phyloP scores from a whole-genome alignment of 2,797 vertebrate genomes.

The Labeo calbasu region DNA sequence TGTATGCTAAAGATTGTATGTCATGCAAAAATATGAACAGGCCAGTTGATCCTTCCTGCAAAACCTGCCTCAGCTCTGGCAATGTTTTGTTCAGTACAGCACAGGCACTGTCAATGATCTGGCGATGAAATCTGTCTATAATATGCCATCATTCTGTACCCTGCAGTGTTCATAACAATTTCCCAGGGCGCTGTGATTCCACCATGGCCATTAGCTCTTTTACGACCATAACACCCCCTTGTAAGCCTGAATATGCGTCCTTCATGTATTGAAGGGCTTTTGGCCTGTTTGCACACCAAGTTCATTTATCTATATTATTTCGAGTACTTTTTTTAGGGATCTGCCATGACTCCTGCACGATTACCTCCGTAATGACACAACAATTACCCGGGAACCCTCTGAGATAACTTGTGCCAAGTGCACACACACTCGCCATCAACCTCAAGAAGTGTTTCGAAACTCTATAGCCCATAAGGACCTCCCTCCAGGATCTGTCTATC shows the following conservation, averaged over 20 bases:
- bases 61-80: neutral
- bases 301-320: conserved; percentile 32
- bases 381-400: conserved; percentile 55
- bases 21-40: conserved; percentile 61
- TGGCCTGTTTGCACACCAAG: conserved; percentile 47
- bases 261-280: conserved; percentile 51
- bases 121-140: conserved; percentile 53
- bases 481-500: conserved; percentile 34
- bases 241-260: conserved; percentile 57
- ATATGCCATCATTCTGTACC: conserved; percentile 43
- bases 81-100: conserved; percentile 22
- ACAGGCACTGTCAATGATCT: conserved; percentile 49
- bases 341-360: conserved; percentile 48
- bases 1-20: neutral
- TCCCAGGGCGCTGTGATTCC: conserved; percentile 52
- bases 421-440: conserved; percentile 52
- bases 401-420: conserved; percentile 50
- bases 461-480: conserved; percentile 40
- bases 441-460: conserved; percentile 45
- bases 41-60: neutral
- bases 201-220: conserved; percentile 50
- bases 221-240: conserved; percentile 51
- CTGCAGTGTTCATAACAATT: conserved; percentile 52
- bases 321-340: conserved; percentile 28
- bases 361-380: conserved; percentile 63